These are phyloP conservation scores for Venustoraphidia nigricollis DNA, from an alignment of 2,888 invertebrate genomes.

Conservation along the genomic window DNA sequence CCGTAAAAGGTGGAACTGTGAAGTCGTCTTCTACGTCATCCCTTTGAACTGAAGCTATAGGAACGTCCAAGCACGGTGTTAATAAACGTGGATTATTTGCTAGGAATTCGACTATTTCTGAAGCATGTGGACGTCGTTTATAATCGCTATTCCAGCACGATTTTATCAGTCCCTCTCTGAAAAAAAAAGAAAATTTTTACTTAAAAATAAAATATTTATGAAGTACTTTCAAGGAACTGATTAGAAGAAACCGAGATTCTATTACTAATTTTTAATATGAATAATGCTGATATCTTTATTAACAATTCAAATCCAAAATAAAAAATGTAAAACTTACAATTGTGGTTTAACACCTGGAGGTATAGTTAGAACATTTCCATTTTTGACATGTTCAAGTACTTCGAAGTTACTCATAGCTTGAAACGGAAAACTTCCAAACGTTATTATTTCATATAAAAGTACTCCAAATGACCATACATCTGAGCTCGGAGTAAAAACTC, in stretches of 20 bases:
- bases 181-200: slow-evolving; percentile 9
- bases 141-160: slow-evolving; percentile 65
- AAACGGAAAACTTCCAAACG: slow-evolving; percentile 83
- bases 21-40: slow-evolving; percentile 46
- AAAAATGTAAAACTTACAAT: slow-evolving; percentile 46
- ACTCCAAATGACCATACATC: slow-evolving; percentile 89
- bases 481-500: slow-evolving; percentile 71
- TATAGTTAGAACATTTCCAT: slow-evolving; percentile 53
- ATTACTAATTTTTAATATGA: no score
- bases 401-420: slow-evolving; percentile 75
- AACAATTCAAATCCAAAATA: background rate
- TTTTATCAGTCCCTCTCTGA: slow-evolving; percentile 55
- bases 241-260: background rate
- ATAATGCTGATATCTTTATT: background rate
- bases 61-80: slow-evolving; percentile 63
- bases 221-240: background rate
- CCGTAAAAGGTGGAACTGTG: slow-evolving; percentile 26
- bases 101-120: slow-evolving; percentile 67
- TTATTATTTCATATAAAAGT: slow-evolving; percentile 72
- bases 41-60: slow-evolving; percentile 55
- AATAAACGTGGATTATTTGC: slow-evolving; percentile 63
- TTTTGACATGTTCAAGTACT: slow-evolving; percentile 66
- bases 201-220: background rate
- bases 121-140: slow-evolving; percentile 55
- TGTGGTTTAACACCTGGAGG: slow-evolving; percentile 66